Evolutionary conservation across 2,888 invertebrate species (phyloP).

Genomic region (Caenorhabditis uteleia): DNA sequence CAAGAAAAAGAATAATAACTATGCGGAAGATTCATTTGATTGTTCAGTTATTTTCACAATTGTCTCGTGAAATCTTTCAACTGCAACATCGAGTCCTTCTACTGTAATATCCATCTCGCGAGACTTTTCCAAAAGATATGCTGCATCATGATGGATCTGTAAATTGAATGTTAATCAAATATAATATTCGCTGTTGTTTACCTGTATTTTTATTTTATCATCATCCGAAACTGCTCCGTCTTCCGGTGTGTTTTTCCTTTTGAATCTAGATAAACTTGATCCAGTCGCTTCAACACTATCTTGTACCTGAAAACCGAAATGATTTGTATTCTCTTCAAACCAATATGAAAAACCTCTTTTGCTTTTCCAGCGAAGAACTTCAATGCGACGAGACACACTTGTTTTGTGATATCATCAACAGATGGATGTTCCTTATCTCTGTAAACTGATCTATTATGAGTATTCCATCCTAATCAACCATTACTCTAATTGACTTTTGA

Average conservation of each 20-base stretch:
- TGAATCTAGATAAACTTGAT: conserved; percentile 60
- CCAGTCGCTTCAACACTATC: conserved; percentile 64
- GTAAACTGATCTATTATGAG: neutral
- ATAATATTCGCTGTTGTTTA: conserved; percentile 6
- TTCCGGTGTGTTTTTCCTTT: conserved; percentile 45
- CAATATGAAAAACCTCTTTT: conserved; percentile 19
- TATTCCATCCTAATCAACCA: neutral
- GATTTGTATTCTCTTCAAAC: neutral
- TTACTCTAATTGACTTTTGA: conserved; percentile 27
- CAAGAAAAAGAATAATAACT: neutral
- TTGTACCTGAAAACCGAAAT: conserved; percentile 49
- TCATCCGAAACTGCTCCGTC: conserved; percentile 58
- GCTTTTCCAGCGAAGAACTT: conserved; percentile 30
- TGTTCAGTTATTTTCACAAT: neutral
- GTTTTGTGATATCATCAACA: conserved; percentile 12
- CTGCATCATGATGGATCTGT: conserved; percentile 26
- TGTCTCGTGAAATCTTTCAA: conserved; percentile 6
- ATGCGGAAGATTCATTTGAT: neutral
- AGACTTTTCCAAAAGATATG: conserved; percentile 11
- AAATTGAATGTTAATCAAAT: neutral
- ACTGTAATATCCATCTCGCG: conserved; percentile 3
- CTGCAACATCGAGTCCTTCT: conserved; percentile 8
- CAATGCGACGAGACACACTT: conserved; percentile 9
- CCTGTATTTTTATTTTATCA: conserved; percentile 63
- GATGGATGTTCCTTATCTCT: conserved; percentile 23